A percentile compares a stretch with the other conserved stretches of the same genome.
Conservation (phyloP, 1,140 invertebrate species). For the Hycleus cichorii region DNA sequence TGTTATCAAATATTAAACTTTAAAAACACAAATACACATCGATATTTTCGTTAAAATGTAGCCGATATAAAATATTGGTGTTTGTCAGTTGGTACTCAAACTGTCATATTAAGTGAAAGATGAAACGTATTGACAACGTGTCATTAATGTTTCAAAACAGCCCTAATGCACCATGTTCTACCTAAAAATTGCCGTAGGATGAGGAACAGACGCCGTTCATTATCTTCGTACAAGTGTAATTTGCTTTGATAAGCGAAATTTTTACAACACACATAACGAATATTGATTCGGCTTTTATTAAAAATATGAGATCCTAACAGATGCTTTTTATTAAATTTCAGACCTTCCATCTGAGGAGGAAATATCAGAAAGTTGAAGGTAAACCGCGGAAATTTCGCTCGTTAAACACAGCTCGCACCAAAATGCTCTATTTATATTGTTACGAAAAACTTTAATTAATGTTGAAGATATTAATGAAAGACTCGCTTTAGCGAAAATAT, state of each 20-base stretch:
- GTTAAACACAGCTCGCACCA: not conserved
- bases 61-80: no score
- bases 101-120: constrained; percentile 4
- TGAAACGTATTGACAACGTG: constrained; percentile 19
- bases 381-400: not conserved
- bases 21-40: not conserved
- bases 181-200: not conserved
- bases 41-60: constrained; percentile 1
- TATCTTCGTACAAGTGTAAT: not conserved
- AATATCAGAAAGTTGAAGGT: constrained; percentile 1
- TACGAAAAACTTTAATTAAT: no score
- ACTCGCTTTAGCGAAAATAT: no score
- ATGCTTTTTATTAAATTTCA: constrained; percentile 20
- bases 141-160: constrained; percentile 19
- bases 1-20: constrained; percentile 5
- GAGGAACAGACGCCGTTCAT: no score
- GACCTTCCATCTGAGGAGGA: not conserved
- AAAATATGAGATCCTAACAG: constrained; percentile 11
- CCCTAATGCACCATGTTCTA: constrained; percentile 2
- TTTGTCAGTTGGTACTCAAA: not conserved
- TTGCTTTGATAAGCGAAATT: constrained; percentile 18
- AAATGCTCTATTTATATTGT: no score
- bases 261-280: constrained; percentile 16
- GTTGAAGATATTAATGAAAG: not conserved
- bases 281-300: constrained; percentile 19